Evolutionary conservation across 2,888 invertebrate species (phyloP).

Genomic region (Torymus aiolomorphi): DNA sequence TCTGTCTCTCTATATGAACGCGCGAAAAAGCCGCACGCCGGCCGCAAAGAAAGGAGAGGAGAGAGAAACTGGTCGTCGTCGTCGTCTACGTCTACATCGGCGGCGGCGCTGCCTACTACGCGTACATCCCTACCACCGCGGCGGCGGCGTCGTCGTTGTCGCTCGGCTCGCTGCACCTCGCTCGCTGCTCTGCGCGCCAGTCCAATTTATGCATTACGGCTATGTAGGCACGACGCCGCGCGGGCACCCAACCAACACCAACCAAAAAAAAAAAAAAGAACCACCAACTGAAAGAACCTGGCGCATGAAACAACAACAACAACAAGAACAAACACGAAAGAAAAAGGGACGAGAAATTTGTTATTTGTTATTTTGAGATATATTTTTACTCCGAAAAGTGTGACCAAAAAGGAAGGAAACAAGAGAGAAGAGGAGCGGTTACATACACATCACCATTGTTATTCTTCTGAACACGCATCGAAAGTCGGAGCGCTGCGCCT

Average conservation of each 20-base stretch:
- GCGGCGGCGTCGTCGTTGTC: slow-evolving; percentile 30
- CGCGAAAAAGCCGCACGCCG: slow-evolving; percentile 1
- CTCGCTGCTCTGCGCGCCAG: slow-evolving; percentile 66
- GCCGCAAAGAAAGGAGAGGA: not conserved
- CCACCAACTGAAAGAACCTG: slow-evolving; percentile 18
- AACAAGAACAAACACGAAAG: too few relatives aligned
- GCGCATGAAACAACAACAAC: too few relatives aligned
- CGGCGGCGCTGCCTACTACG: slow-evolving; percentile 3
- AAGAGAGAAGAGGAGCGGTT: too few relatives aligned
- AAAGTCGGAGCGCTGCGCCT: too few relatives aligned
- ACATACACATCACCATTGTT: too few relatives aligned
- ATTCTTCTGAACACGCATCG: too few relatives aligned
- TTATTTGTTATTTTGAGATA: too few relatives aligned
- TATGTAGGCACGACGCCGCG: slow-evolving; percentile 75
- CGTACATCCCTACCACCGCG: not conserved
- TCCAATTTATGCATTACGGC: slow-evolving; percentile 76
- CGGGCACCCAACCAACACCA: slow-evolving; percentile 57
- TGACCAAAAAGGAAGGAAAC: too few relatives aligned
- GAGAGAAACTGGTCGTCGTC: slow-evolving; percentile 28
- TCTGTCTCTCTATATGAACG: not conserved
- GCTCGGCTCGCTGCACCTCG: slow-evolving; percentile 20
- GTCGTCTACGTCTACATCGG: slow-evolving; percentile 8
- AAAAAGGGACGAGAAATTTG: too few relatives aligned
- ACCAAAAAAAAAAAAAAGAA: slow-evolving; percentile 46
- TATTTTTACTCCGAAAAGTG: too few relatives aligned